phyloP scores from a whole-genome alignment of 2,888 invertebrate species.

The Caenorhabditis sp. region DNA sequence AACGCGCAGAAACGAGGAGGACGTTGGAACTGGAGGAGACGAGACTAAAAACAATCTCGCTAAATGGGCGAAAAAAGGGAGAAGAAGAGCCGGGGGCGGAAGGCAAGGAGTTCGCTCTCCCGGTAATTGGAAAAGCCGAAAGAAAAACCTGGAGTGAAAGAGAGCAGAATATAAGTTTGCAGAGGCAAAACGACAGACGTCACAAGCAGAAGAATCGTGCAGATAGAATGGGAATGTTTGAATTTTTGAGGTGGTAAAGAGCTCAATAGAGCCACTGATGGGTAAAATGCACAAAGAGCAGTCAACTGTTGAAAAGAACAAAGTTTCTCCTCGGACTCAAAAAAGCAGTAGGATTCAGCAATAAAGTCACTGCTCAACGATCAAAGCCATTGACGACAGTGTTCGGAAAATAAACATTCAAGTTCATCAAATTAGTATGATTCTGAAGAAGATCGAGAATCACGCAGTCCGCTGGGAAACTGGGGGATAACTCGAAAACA shows the following conservation, averaged over 20 bases:
- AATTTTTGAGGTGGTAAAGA: not conserved
- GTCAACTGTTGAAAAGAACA: too few species aligned
- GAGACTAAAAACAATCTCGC: conserved; percentile 39
- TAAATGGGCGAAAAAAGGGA: conserved; percentile 16
- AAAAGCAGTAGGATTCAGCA: too few species aligned
- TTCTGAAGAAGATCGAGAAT: not conserved
- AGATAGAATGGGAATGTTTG: not conserved
- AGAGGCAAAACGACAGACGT: conserved; percentile 4
- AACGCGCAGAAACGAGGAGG: conserved; percentile 11
- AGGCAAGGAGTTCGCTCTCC: conserved; percentile 34
- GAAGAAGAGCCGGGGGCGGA: conserved; percentile 4
- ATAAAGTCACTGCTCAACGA: too few species aligned
- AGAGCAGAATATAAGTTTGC: conserved; percentile 10
- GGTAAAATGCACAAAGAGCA: too few species aligned
- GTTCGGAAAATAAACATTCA: not conserved
- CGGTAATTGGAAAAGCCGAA: conserved; percentile 51
- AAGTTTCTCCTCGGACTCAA: too few species aligned
- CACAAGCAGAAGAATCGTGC: conserved; percentile 14
- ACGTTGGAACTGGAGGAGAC: not conserved
- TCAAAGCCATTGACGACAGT: too few species aligned
- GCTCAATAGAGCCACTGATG: too few species aligned
- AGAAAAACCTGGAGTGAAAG: conserved; percentile 17
- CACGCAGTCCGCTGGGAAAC: not conserved
- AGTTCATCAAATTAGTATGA: not conserved
- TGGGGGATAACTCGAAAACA: not conserved